phyloP scores from a whole-genome alignment of 2,113 vertebrate genomes.

The Anarrhichthys ocellatus region DNA sequence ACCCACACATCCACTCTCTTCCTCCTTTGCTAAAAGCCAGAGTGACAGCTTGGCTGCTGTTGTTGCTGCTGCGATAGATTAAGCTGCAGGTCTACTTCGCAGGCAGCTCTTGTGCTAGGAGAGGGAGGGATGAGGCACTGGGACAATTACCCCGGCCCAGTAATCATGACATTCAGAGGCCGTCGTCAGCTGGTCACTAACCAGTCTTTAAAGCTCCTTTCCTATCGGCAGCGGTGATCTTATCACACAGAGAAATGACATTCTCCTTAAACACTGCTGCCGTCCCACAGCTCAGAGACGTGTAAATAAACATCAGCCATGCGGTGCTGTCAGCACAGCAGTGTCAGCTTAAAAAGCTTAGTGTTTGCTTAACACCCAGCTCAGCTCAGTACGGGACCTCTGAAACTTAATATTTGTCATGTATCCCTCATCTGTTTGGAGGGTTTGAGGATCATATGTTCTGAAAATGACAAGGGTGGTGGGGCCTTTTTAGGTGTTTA shows the following conservation, averaged over 20 bases:
- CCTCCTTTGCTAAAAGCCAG: conserved; percentile 67
- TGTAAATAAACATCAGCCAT: conserved; percentile 62
- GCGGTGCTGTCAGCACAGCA: conserved; percentile 23
- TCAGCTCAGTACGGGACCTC: conserved; percentile 26
- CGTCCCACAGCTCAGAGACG: conserved; percentile 31
- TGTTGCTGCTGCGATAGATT: conserved; percentile 74
- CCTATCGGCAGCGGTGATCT: conserved; percentile 51
- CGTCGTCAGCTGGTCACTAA: conserved; percentile 58
- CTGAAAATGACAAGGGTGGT: not conserved
- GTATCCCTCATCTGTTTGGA: conserved; percentile 25
- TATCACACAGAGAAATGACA: conserved; percentile 49
- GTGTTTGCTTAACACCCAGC: conserved; percentile 40
- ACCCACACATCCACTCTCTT: conserved; percentile 64
- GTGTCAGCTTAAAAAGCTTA: conserved; percentile 60
- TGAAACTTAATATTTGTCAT: conserved; percentile 35
- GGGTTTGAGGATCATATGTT: not conserved
- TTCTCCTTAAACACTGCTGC: conserved; percentile 46
- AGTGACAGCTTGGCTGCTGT: conserved; percentile 77
- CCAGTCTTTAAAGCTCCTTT: conserved; percentile 63
- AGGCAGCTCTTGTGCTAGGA: conserved; percentile 66
- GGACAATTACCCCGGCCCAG: conserved; percentile 72
- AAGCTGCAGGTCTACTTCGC: conserved; percentile 78
- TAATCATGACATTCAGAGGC: conserved; percentile 73
- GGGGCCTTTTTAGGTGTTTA: not conserved
- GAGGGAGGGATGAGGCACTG: conserved; percentile 59